phyloP scores from a whole-genome alignment of 2,888 invertebrate genomes.

The Penaeus monodon region DNA sequence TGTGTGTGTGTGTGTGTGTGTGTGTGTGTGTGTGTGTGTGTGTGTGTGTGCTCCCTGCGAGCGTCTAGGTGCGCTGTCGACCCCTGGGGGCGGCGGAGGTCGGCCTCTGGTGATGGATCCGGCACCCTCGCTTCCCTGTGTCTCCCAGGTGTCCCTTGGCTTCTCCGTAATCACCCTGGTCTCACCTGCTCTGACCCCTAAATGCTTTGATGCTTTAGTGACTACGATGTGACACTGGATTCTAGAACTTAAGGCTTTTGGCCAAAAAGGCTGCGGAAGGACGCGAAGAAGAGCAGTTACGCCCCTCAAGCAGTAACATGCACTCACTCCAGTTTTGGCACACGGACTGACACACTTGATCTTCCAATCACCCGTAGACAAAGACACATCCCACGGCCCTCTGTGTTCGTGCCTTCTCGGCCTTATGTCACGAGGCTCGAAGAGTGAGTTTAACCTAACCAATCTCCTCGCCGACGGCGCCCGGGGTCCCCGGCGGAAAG shows the following conservation, averaged over 20 bases:
- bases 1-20: too few relatives aligned
- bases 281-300: not conserved
- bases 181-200: slow-evolving; percentile 22
- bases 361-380: slow-evolving; percentile 31
- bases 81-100: slow-evolving; percentile 3
- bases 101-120: slow-evolving; percentile 24
- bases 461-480: too few relatives aligned
- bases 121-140: slow-evolving; percentile 12
- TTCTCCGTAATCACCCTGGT: slow-evolving; percentile 34
- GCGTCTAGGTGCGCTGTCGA: too few relatives aligned
- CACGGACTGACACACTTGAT: slow-evolving; percentile 32
- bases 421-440: not conserved
- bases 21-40: too few relatives aligned
- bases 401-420: not conserved
- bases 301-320: slow-evolving; percentile 13
- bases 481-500: not conserved
- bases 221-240: not conserved
- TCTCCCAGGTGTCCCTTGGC: slow-evolving; percentile 24
- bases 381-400: slow-evolving; percentile 11
- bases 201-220: not conserved
- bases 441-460: not conserved
- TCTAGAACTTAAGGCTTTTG: not conserved
- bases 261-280: not conserved
- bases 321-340: slow-evolving; percentile 38
- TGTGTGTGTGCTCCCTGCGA: too few relatives aligned